phyloP scores from a whole-genome alignment of 1,140 invertebrate genomes.

The Acromyrmex heyeri region DNA sequence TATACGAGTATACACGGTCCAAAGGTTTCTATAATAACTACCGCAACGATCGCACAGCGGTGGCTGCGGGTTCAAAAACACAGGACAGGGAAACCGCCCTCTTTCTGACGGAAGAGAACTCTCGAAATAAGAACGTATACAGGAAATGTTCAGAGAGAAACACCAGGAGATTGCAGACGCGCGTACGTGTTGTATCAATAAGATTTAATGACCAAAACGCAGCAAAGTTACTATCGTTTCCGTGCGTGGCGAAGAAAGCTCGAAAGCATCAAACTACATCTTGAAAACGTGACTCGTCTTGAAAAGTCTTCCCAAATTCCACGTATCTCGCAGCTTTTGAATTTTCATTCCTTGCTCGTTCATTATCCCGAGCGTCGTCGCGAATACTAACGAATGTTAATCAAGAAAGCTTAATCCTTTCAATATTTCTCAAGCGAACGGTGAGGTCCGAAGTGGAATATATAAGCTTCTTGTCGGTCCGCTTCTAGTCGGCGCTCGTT shows the following conservation, averaged over 20 bases:
- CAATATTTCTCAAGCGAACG: slow-evolving; percentile 38
- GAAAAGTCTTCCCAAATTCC: background rate
- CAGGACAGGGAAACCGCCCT: slow-evolving; percentile 8
- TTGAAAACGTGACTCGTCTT: background rate
- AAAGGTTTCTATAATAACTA: slow-evolving; percentile 62
- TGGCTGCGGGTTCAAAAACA: slow-evolving; percentile 5
- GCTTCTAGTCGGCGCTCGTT: slow-evolving; percentile 18
- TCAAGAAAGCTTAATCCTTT: slow-evolving; percentile 49
- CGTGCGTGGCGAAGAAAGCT: background rate
- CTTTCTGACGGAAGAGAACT: background rate
- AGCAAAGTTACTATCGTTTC: background rate
- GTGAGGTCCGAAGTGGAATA: slow-evolving; percentile 3
- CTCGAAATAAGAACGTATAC: slow-evolving; percentile 45
- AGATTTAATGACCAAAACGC: slow-evolving; percentile 31
- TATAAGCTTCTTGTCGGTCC: background rate
- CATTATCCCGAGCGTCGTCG: slow-evolving; percentile 29
- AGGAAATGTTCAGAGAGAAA: slow-evolving; percentile 35
- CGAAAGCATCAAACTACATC: background rate
- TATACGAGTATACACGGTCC: slow-evolving; percentile 55
- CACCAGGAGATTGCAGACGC: background rate
- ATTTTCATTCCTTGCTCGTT: slow-evolving; percentile 35
- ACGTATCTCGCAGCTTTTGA: slow-evolving; percentile 29
- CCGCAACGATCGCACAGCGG: slow-evolving; percentile 37
- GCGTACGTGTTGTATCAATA: slow-evolving; percentile 33
- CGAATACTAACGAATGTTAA: slow-evolving; percentile 51